Evolutionary conservation across 2,113 vertebrate genomes (phyloP).

Genomic region (Trogon surrucura): DNA sequence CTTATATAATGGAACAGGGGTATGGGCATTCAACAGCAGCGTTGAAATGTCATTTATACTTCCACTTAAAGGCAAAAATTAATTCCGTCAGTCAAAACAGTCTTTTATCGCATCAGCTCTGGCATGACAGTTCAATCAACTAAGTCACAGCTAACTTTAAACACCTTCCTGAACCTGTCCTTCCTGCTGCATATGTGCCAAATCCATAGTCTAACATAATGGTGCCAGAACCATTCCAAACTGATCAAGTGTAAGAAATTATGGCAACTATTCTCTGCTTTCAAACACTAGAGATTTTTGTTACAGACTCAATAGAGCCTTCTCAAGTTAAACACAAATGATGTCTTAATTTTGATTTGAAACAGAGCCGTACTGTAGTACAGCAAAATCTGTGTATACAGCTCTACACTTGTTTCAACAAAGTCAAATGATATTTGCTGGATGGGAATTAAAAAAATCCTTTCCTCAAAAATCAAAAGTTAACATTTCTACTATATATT

Average conservation of each 20-base stretch:
- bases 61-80: not conserved
- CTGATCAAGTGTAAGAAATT: not conserved
- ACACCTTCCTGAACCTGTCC: not conserved
- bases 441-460: not conserved
- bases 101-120: not conserved
- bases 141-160: not conserved
- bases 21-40: not conserved
- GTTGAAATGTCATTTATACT: not conserved
- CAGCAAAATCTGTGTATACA: not conserved
- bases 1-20: not conserved
- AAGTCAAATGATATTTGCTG: not conserved
- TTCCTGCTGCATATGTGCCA: not conserved
- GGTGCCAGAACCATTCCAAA: not conserved
- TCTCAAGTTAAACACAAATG: not conserved
- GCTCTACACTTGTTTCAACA: not conserved
- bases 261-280: not conserved
- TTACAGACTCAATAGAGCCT: not conserved
- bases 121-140: accelerated
- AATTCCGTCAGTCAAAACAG: not conserved
- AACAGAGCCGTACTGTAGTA: not conserved
- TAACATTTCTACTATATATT: not conserved
- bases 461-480: not conserved
- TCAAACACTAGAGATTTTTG: not conserved
- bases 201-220: not conserved
- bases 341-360: not conserved